Evolutionary conservation across 1,140 invertebrate species (phyloP).

Genomic region (Trachymyrmex septentrionalis): DNA sequence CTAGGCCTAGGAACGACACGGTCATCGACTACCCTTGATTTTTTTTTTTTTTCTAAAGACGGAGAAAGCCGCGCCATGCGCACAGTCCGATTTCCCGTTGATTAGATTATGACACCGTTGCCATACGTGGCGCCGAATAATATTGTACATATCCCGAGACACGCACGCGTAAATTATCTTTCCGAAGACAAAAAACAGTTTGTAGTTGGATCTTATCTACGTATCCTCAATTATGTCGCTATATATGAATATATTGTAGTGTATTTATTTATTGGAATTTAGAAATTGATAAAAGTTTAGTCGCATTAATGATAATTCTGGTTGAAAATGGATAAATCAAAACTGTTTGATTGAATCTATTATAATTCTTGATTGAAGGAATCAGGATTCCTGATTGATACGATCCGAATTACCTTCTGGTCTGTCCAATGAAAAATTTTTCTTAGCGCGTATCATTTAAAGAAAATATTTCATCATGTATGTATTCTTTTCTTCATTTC

Average conservation of each 20-base stretch:
- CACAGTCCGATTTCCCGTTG: conserved; percentile 45
- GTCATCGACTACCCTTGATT: conserved; percentile 76
- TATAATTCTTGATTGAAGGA: too few species aligned
- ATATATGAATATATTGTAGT: not conserved
- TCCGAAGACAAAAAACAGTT: conserved; percentile 3
- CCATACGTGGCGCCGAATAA: conserved; percentile 25
- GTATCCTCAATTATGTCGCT: not conserved
- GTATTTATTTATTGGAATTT: not conserved
- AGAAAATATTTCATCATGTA: not conserved
- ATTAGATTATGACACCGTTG: conserved; percentile 65
- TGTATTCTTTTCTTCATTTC: not conserved
- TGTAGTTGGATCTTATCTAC: not conserved
- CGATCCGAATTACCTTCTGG: too few species aligned
- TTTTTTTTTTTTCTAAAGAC: conserved; percentile 67
- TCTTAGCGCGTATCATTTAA: not conserved
- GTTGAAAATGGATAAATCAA: too few species aligned
- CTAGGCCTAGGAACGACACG: conserved; percentile 77
- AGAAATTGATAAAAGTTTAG: too few species aligned
- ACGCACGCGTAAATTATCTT: not conserved
- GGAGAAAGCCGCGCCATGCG: conserved; percentile 69
- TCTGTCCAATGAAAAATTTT: too few species aligned
- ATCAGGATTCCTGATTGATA: too few species aligned
- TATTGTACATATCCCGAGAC: not conserved
- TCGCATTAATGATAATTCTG: too few species aligned
- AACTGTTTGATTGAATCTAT: too few species aligned